These are phyloP conservation scores for Colinus virginianus DNA, from an alignment of 2,113 vertebrate species.

Conservation along the genomic window DNA sequence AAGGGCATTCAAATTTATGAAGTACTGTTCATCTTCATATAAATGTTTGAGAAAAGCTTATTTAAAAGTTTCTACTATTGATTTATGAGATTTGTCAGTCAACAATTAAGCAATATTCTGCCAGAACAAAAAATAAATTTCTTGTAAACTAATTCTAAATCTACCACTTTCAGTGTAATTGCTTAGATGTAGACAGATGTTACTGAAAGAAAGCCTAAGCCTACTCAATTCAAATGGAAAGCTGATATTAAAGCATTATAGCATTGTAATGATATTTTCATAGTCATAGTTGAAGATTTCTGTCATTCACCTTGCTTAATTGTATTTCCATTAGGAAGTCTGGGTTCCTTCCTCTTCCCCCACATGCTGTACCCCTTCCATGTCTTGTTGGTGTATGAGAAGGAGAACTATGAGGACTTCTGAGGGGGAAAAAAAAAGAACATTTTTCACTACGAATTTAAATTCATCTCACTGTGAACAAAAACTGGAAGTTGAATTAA, in stretches of 20 bases:
- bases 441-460: background rate
- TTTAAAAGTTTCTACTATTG: background rate
- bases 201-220: background rate
- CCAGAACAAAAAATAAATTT: background rate
- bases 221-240: background rate
- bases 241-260: background rate
- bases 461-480: background rate
- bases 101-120: background rate
- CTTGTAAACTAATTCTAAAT: background rate
- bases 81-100: background rate
- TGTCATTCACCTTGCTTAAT: conserved; percentile 89
- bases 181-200: background rate
- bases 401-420: conserved; percentile 93
- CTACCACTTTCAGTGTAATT: background rate
- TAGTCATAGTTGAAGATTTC: background rate
- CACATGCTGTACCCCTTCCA: conserved; percentile 76
- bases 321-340: conserved; percentile 98
- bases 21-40: background rate
- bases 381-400: conserved; percentile 92
- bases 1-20: background rate
- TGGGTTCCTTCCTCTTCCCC: conserved; percentile 91
- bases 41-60: background rate
- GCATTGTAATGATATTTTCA: background rate
- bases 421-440: conserved; percentile 9
- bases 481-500: background rate